Base-by-base conservation (phyloP, 2,888 invertebrate species). In the Mechanitis messenoides region DNA sequence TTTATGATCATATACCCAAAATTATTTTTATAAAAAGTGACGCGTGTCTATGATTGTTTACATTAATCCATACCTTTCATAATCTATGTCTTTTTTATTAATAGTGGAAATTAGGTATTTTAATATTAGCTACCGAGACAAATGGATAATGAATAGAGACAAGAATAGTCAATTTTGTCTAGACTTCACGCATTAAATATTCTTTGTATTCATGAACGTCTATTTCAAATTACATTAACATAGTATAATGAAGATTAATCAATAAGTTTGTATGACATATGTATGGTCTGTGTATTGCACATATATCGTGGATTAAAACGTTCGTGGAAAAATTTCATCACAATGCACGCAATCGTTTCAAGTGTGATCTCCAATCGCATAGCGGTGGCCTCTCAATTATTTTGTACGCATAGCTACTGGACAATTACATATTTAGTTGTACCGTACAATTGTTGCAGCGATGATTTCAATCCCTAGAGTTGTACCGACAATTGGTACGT, bases 341-440 rank as follows among this genome's bases (percentile, higher is more conserved):
- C 71, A 75, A 76, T 73, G 75, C 78, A 69, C 72, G 75, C 72
- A 70, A 70, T 73, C 71, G 72, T 72, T 78, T 72, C 67, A 75
- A 71, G 74, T 70, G 68, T 75, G 74, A 77, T 77, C 70, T 76
- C 71, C 75, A 80, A 79, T 80, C 77, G 75, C 67, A 71, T 78
- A 70, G 75, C 66, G 71, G 79, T 69, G 80, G 78, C 78, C 80
- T 74, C 79, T 81, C 79, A 81, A 83, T 84, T 83, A 78, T 79
- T 73, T 74, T 76, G 76, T 69, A 71, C 72, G 70, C 68, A 68
- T 67, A n/a, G 45, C 55, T 33, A 57, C 63, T 56, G 69, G 69
- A 70, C 73, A 72, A 74, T 75, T 20, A 20, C 20, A 20, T 20
- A 20, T 20, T 20, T 20, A 20, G 20, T 20, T 20, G 20, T 20